A percentile compares a stretch with the other conserved stretches of the same genome.
These are phyloP conservation scores for Crotophaga sulcirostris DNA, from an alignment of 2,113 vertebrate species.

Conservation along the genomic window DNA sequence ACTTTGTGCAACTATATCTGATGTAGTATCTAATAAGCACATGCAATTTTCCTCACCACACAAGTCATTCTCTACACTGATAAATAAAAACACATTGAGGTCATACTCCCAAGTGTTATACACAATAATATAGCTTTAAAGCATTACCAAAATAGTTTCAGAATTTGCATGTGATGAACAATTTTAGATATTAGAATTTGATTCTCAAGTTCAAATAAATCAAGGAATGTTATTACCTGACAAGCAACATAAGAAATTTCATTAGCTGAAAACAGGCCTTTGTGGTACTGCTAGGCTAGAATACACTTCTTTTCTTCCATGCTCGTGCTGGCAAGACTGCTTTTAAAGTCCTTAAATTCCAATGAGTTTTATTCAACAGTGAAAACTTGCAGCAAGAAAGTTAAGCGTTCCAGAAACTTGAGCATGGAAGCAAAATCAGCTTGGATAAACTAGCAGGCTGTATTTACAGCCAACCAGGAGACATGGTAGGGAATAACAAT, in stretches of 20 bases:
- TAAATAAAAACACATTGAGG: background rate
- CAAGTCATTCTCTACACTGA: background rate
- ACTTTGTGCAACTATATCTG: background rate
- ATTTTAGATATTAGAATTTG: background rate
- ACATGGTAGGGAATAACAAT: background rate
- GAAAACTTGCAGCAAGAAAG: background rate
- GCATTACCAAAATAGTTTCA: background rate
- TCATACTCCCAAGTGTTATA: background rate
- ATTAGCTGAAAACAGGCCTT: background rate
- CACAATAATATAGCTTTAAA: background rate
- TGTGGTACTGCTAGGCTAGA: background rate
- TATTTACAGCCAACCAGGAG: background rate
- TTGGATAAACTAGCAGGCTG: background rate
- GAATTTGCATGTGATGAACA: background rate
- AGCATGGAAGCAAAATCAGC: background rate
- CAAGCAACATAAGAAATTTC: background rate
- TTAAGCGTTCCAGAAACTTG: background rate
- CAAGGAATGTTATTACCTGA: background rate
- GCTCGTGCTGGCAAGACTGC: background rate
- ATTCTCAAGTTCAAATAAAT: background rate
- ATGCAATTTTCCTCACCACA: background rate
- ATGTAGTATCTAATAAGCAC: background rate
- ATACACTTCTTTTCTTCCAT: background rate
- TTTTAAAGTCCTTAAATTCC: background rate
- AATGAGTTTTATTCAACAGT: background rate